Percentiles rank a stretch among this genome's conserved stretches.
Evolutionary conservation across 2,888 invertebrate species (phyloP).

Genomic region (Elysia crispata): DNA sequence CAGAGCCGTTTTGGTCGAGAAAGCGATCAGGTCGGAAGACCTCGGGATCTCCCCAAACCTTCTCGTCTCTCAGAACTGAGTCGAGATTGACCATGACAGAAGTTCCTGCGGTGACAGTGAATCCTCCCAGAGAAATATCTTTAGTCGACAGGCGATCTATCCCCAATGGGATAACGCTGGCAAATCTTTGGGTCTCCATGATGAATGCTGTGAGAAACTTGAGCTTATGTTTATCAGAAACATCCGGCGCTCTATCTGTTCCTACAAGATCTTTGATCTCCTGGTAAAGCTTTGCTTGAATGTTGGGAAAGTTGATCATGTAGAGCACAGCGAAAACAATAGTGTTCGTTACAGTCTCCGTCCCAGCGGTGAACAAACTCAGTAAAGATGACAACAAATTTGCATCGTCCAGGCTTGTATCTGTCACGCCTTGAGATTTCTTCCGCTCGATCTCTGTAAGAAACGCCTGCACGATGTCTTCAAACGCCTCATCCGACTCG

Average conservation of each 20-base stretch:
- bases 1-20: constrained; percentile 40
- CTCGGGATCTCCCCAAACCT: too few relatives aligned
- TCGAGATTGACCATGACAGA: constrained; percentile 52
- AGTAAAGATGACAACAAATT: constrained; percentile 29
- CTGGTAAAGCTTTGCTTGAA: constrained; percentile 48
- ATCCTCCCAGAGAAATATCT: constrained; percentile 61
- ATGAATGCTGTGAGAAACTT: constrained; percentile 65
- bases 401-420: constrained; percentile 6
- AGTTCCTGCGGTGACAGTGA: constrained; percentile 59
- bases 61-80: constrained; percentile 56
- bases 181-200: constrained; percentile 62
- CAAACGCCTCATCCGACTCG: constrained; percentile 21
- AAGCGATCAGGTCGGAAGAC: constrained; percentile 58
- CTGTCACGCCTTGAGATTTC: constrained; percentile 5
- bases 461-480: constrained; percentile 29
- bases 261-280: constrained; percentile 73
- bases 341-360: constrained; percentile 88
- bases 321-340: constrained; percentile 90
- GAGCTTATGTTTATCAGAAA: constrained; percentile 55
- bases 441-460: constrained; percentile 37
- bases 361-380: constrained; percentile 54
- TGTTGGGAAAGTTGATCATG: constrained; percentile 86
- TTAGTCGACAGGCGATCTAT: constrained; percentile 53
- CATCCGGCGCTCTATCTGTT: constrained; percentile 49
- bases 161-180: constrained; percentile 58